Evolutionary conservation across 2,113 vertebrate species (phyloP), one percentile per base, ranked within the genome.

Genomic region (Pandion haliaetus): DNA sequence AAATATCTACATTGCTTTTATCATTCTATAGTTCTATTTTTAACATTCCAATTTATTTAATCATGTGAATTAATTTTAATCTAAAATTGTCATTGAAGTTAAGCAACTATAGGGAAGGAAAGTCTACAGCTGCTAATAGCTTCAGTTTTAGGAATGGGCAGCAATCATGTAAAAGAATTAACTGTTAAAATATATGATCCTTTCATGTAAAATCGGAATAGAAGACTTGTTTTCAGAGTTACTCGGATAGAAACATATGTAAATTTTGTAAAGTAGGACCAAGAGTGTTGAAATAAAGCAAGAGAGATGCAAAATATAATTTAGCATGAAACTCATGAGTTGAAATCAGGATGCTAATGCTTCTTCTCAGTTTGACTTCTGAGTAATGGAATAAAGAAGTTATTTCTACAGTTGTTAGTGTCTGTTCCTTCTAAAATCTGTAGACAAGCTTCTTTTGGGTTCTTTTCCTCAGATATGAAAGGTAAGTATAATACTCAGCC

Each of bases 1-100:
- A 95, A 93, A 70, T 93, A 85, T 91, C 89, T 97, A n/a, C 50
- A 34, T 82, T 73, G 66, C 83, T 95, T 95, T 97, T 94, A 93
- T 95, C 62, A 34, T 82, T 79, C 42, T 69, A 20, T 91, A 62
- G 40, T 91, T 93, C 82, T 96, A 28, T 86, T 95, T 95, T 95
- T 91, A 96, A 88, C 92, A 95, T 84, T 86, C 55, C 26, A 52
- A 52, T 94, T 95, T 83, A 95, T 92, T 94, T 93, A 70, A 72
- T 92, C 29, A 31, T 77, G 42, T 69, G 49, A 95, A 92, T 93
- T 91, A 8, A 76, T 95, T 94, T 85, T 70, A 80, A 83, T 88
- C 62, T 90, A 65, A 87, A 91, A 73, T 82, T 94, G 63, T 71
- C 34, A 76, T 72, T 79, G 66, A 95, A 91, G 61, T 87, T 73